These are phyloP conservation scores for Aspidapion aeneum DNA, from an alignment of 2,888 invertebrate genomes.

Conservation along the genomic window DNA sequence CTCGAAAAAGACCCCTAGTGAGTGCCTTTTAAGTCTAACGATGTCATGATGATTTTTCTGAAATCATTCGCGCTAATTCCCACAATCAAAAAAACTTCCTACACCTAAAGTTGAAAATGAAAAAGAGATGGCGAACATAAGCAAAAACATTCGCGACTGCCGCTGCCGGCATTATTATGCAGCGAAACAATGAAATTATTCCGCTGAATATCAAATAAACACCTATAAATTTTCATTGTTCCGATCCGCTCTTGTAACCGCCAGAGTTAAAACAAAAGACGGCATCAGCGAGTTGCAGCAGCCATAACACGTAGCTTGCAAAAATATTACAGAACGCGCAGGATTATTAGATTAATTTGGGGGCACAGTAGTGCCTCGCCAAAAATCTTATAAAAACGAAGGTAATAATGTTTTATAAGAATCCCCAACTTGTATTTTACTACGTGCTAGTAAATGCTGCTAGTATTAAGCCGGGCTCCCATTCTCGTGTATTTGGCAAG, in stretches of 20 bases:
- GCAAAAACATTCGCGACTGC: neutral
- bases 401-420: no score
- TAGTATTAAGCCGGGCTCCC: no score
- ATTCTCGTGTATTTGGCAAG: no score
- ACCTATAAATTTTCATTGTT: constrained; percentile 5
- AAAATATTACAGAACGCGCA: no score
- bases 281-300: neutral
- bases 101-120: constrained; percentile 28
- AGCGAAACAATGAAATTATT: constrained; percentile 5
- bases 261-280: neutral
- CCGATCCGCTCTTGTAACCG: constrained; percentile 2
- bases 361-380: no score
- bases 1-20: neutral
- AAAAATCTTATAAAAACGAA: no score
- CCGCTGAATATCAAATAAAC: constrained; percentile 4
- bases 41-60: neutral
- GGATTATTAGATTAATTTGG: no score
- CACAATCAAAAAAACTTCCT: constrained; percentile 34
- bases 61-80: neutral
- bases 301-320: no score
- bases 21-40: neutral
- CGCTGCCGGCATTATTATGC: constrained; percentile 1
- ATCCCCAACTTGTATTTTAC: no score
- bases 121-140: neutral
- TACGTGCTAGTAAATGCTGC: no score